These are phyloP conservation scores for Argentina silus DNA, from an alignment of 2,797 vertebrate genomes.

Conservation along the genomic window DNA sequence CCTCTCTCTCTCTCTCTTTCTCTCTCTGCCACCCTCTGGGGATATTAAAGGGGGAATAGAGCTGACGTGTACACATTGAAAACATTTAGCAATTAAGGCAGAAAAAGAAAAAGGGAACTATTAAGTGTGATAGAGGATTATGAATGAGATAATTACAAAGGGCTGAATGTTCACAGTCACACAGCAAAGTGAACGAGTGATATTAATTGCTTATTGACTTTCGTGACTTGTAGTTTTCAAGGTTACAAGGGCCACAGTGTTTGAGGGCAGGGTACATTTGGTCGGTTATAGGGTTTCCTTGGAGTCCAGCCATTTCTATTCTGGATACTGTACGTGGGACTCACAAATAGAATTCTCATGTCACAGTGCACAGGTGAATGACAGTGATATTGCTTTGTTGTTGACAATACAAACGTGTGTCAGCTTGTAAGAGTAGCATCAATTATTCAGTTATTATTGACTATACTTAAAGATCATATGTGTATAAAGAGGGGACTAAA, in stretches of 20 bases:
- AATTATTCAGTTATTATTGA: not conserved
- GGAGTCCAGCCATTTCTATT: not conserved
- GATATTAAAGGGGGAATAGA: constrained; percentile 76
- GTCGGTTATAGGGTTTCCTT: constrained; percentile 27
- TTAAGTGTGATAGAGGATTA: constrained; percentile 68
- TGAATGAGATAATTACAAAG: constrained; percentile 71
- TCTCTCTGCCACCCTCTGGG: constrained; percentile 71
- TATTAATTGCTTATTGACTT: constrained; percentile 72
- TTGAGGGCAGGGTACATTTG: constrained; percentile 43
- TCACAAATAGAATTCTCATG: not conserved
- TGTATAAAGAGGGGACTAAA: constrained; percentile 36
- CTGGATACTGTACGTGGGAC: constrained; percentile 6
- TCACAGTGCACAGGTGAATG: constrained; percentile 5
- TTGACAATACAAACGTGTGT: constrained; percentile 13
- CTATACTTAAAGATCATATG: constrained; percentile 23
- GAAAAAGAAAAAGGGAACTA: constrained; percentile 58
- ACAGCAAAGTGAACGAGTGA: constrained; percentile 60
- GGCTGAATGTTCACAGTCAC: constrained; percentile 54
- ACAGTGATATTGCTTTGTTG: not conserved
- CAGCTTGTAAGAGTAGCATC: too few species aligned
- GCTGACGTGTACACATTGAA: constrained; percentile 63
- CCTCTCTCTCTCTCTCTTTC: constrained; percentile 39
- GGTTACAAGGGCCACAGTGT: constrained; percentile 40
- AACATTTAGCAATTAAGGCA: constrained; percentile 75
- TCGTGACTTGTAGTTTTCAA: constrained; percentile 55